phyloP scores from a whole-genome alignment of 2,797 vertebrate genomes.

The Hippocampus kuda region DNA sequence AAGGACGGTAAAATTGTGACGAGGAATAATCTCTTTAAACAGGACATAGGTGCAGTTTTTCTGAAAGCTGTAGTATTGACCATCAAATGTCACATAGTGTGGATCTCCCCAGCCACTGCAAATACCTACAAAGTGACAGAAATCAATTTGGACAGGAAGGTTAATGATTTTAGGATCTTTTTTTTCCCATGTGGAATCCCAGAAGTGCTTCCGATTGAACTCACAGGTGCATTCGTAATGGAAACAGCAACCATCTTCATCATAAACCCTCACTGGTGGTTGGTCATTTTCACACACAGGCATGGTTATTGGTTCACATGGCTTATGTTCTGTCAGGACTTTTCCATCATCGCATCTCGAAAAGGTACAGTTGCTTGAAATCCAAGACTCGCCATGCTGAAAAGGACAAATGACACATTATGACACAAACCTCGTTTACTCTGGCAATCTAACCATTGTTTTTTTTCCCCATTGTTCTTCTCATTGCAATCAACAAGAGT shows the following conservation, averaged over 20 bases:
- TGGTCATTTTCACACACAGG: constrained; percentile 68
- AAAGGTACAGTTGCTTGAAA: constrained; percentile 58
- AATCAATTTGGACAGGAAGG: background rate
- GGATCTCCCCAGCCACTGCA: constrained; percentile 86
- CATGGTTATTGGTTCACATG: constrained; percentile 41
- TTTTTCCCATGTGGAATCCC: background rate
- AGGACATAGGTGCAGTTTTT: constrained; percentile 86
- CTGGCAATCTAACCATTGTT: background rate
- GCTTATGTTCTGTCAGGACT: constrained; percentile 23
- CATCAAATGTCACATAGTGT: constrained; percentile 85
- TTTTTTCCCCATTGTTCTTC: background rate
- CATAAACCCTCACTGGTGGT: constrained; percentile 57
- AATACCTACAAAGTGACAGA: constrained; percentile 61
- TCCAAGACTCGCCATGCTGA: constrained; percentile 69
- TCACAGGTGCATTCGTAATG: constrained; percentile 82
- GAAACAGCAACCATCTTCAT: constrained; percentile 70
- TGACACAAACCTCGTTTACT: background rate
- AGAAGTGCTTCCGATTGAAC: constrained; percentile 27
- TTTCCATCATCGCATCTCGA: constrained; percentile 62
- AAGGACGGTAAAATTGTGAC: constrained; percentile 64
- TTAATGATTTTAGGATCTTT: background rate
- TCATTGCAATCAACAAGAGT: no score
- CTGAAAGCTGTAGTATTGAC: constrained; percentile 80
- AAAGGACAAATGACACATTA: constrained; percentile 4
- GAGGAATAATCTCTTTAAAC: constrained; percentile 72